phyloP scores from a whole-genome alignment of 2,113 vertebrate genomes.

The Ophiodon elongatus region DNA sequence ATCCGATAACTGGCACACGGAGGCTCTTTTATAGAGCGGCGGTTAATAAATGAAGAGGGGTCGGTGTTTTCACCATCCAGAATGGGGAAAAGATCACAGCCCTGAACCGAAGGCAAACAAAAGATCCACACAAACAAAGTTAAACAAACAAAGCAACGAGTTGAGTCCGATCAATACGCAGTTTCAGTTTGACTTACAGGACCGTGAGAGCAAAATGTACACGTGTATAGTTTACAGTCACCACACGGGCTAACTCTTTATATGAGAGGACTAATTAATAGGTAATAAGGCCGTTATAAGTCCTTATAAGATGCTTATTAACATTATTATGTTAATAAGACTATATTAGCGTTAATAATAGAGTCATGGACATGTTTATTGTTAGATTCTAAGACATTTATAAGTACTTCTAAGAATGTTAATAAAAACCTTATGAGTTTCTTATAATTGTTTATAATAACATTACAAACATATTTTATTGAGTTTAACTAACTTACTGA shows the following conservation, averaged over 20 bases:
- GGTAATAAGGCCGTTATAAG: neutral
- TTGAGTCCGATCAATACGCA: slow-evolving; percentile 34
- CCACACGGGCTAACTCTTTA: neutral
- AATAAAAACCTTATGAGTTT: neutral
- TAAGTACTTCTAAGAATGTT: neutral
- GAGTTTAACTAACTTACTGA: neutral
- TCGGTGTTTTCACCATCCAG: neutral
- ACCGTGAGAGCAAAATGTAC: neutral
- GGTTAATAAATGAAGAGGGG: slow-evolving; percentile 1
- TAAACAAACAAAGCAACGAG: slow-evolving; percentile 47
- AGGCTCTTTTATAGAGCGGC: neutral
- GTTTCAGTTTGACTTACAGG: neutral
- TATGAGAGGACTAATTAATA: neutral
- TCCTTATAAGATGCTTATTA: neutral
- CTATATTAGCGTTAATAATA: neutral
- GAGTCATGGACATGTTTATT: no score
- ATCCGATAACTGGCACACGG: neutral
- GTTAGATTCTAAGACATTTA: neutral
- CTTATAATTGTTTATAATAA: neutral
- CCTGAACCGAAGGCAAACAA: slow-evolving; percentile 70
- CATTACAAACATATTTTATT: neutral
- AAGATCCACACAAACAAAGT: slow-evolving; percentile 57
- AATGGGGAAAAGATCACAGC: slow-evolving; percentile 39
- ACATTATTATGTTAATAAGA: neutral
- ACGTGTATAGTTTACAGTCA: neutral